phyloP scores from a whole-genome alignment of 2,113 vertebrate species.

The Calonectris borealis region DNA sequence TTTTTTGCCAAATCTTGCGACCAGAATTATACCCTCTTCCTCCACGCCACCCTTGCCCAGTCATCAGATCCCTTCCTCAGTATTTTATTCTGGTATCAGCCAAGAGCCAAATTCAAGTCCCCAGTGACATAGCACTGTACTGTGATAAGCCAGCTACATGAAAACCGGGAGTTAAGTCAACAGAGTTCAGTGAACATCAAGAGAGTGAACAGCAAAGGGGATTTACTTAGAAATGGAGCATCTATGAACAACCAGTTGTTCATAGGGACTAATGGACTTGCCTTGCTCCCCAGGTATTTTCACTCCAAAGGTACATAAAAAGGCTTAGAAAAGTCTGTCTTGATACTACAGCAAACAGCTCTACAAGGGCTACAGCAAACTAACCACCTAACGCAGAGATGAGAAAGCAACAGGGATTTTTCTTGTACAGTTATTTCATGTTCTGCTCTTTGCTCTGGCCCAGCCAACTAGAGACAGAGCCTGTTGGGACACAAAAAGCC shows the following conservation, averaged over 20 bases:
- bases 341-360: not conserved
- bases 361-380: not conserved
- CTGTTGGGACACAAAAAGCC: conserved; percentile 28
- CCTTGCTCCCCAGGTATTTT: not conserved
- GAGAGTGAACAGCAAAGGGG: not conserved
- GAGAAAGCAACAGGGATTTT: not conserved
- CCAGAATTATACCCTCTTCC: not conserved
- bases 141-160: not conserved
- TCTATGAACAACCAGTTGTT: not conserved
- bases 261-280: not conserved
- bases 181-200: not conserved
- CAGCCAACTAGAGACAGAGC: conserved; percentile 24
- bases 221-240: not conserved
- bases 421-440: not conserved
- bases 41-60: not conserved
- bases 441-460: conserved; percentile 8
- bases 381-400: not conserved
- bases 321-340: not conserved
- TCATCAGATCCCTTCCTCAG: not conserved
- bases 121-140: not conserved
- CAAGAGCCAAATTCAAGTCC: not conserved
- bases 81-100: not conserved
- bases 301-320: not conserved
- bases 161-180: not conserved
- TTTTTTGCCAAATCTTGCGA: not conserved